These are phyloP conservation scores for Drosophila greeni DNA, from an alignment of 2,888 invertebrate species.

Conservation along the genomic window DNA sequence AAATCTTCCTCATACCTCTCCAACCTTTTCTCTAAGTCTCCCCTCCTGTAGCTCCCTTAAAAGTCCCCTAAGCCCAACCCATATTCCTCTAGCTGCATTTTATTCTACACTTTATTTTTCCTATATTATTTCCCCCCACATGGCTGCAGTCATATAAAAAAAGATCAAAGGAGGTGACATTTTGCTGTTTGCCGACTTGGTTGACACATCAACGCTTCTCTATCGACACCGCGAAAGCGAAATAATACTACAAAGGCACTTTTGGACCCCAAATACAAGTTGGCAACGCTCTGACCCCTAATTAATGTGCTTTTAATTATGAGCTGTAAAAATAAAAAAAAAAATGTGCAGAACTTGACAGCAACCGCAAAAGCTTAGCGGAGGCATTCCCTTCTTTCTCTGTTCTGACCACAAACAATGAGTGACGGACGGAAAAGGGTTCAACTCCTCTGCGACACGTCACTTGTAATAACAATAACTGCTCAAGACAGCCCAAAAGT, in stretches of 20 bases:
- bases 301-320: slow-evolving; percentile 73
- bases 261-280: slow-evolving; percentile 28
- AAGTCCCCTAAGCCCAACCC: not conserved
- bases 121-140: slow-evolving; percentile 6
- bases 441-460: slow-evolving; percentile 60
- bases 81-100: slow-evolving; percentile 16
- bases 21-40: not conserved
- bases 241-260: slow-evolving; percentile 27
- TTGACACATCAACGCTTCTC: slow-evolving; percentile 77
- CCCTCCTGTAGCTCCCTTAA: not conserved
- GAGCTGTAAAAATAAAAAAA: slow-evolving; percentile 34
- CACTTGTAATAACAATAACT: slow-evolving; percentile 67
- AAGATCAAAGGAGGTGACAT: slow-evolving; percentile 67
- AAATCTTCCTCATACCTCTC: not conserved
- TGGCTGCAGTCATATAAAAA: slow-evolving; percentile 42
- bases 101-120: slow-evolving; percentile 7
- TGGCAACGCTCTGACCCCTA: slow-evolving; percentile 47
- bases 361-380: slow-evolving; percentile 68
- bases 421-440: slow-evolving; percentile 59
- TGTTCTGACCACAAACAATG: slow-evolving; percentile 62
- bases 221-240: slow-evolving; percentile 49
- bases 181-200: slow-evolving; percentile 60
- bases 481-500: slow-evolving; percentile 72
- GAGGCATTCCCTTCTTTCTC: slow-evolving; percentile 19
- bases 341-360: slow-evolving; percentile 34